These are phyloP conservation scores for Agrypnia vestita DNA, from an alignment of 1,140 invertebrate genomes.

Conservation along the genomic window DNA sequence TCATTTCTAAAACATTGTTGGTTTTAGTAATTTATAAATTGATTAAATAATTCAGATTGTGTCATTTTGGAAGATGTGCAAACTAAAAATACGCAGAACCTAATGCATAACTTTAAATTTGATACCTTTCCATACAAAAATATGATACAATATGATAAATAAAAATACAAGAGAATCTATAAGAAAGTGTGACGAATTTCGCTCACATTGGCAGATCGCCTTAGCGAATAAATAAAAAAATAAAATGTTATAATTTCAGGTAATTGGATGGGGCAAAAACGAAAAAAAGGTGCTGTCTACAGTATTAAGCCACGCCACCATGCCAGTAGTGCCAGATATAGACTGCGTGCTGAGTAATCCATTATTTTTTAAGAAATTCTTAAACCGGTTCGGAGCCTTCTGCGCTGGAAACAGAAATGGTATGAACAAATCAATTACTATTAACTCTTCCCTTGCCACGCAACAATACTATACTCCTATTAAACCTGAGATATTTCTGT, in stretches of 20 bases:
- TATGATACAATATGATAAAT: too few relatives aligned
- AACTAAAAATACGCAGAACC: not conserved
- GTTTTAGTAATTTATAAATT: too few relatives aligned
- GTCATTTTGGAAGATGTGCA: not conserved
- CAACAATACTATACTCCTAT: too few relatives aligned
- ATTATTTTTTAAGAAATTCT: slow-evolving; percentile 32
- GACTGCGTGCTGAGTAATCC: slow-evolving; percentile 64
- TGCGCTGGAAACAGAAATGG: slow-evolving; percentile 53
- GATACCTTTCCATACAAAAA: too few relatives aligned
- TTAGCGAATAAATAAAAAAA: not conserved
- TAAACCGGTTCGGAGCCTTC: slow-evolving; percentile 28
- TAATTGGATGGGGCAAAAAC: slow-evolving; percentile 46
- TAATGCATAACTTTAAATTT: too few relatives aligned
- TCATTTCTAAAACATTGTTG: too few relatives aligned
- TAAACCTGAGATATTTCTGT: too few relatives aligned
- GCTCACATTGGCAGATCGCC: too few relatives aligned
- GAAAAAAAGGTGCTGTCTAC: slow-evolving; percentile 1
- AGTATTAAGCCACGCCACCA: slow-evolving; percentile 54
- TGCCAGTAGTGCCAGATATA: slow-evolving; percentile 63
- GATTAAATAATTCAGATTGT: too few relatives aligned
- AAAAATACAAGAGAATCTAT: too few relatives aligned
- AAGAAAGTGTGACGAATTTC: too few relatives aligned
- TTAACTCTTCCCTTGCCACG: too few relatives aligned
- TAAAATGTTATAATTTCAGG: slow-evolving; percentile 15
- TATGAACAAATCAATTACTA: not conserved